A percentile compares a stretch with the other conserved stretches of the same genome.
Evolutionary conservation across 2,797 vertebrate genomes (phyloP).

Genomic region (Sciurus carolinensis): DNA sequence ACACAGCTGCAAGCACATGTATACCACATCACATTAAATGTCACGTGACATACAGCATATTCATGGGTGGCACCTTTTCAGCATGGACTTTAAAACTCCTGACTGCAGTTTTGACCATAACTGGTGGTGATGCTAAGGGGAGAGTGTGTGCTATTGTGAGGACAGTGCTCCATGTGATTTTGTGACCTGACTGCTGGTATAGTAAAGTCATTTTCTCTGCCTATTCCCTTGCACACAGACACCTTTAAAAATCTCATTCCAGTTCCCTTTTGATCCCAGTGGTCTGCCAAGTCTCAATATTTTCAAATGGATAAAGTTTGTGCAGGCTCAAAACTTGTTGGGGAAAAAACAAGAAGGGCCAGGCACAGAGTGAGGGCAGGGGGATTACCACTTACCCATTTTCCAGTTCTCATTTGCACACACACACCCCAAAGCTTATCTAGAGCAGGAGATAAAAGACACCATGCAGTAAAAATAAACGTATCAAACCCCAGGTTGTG

Average conservation of each 20-base stretch:
- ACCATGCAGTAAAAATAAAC: constrained; percentile 4
- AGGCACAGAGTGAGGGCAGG: neutral
- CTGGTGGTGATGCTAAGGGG: neutral
- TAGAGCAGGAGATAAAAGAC: neutral
- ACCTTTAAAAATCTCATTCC: neutral
- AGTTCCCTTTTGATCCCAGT: neutral
- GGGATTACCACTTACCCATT: neutral
- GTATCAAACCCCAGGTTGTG: neutral
- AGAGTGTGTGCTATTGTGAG: fast-evolving
- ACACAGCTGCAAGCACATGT: no score
- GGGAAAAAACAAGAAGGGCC: neutral
- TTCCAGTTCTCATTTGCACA: neutral
- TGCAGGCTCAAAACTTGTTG: neutral
- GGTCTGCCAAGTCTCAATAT: neutral
- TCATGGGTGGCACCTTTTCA: neutral
- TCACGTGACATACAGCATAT: neutral
- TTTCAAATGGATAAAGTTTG: constrained; percentile 29
- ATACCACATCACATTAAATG: no score
- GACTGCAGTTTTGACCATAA: neutral
- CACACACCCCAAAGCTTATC: neutral
- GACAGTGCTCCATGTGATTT: neutral
- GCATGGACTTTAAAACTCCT: neutral
- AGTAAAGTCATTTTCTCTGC: neutral
- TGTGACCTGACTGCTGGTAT: neutral
- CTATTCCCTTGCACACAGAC: fast-evolving